Percentiles rank a stretch among this genome's conserved stretches.
phyloP scores from a whole-genome alignment of 2,113 vertebrate species.

The Gymnobelideus leadbeateri region DNA sequence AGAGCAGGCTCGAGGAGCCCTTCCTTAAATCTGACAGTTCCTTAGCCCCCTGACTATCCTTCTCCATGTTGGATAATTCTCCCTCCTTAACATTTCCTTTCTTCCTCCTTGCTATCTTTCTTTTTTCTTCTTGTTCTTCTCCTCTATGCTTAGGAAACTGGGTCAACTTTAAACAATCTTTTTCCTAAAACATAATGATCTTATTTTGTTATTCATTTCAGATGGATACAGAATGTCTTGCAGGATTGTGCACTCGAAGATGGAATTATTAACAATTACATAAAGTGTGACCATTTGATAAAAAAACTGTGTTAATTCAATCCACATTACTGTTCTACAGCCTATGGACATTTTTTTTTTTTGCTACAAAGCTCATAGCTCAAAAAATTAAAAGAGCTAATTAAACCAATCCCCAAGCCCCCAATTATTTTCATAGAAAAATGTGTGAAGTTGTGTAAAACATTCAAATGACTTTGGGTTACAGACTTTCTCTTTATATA shows the following conservation, averaged over 20 bases:
- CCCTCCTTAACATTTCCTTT: slow-evolving; percentile 43
- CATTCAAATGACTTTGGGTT: slow-evolving; percentile 28
- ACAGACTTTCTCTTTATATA: neutral
- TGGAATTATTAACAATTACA: slow-evolving; percentile 64
- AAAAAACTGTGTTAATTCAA: slow-evolving; percentile 69
- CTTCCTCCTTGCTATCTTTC: slow-evolving; percentile 46
- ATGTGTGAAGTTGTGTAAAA: slow-evolving; percentile 38
- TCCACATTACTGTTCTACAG: slow-evolving; percentile 67
- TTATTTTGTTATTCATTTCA: slow-evolving; percentile 64
- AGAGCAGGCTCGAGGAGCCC: slow-evolving; percentile 2
- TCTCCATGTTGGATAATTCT: neutral
- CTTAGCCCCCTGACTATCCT: neutral
- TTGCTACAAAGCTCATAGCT: slow-evolving; percentile 69
- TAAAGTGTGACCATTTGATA: slow-evolving; percentile 70
- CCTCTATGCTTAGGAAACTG: slow-evolving; percentile 52
- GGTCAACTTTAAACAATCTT: slow-evolving; percentile 40
- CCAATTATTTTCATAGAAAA: slow-evolving; percentile 54
- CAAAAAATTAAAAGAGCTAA: slow-evolving; percentile 71
- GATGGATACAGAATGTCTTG: slow-evolving; percentile 58
- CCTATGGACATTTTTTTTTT: slow-evolving; percentile 67
- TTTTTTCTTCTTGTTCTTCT: slow-evolving; percentile 40
- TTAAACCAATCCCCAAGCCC: slow-evolving; percentile 64
- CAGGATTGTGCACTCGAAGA: slow-evolving; percentile 59
- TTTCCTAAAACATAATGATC: slow-evolving; percentile 61
- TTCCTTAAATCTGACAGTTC: neutral